Evolutionary conservation across 30 jellyfish, hydroid and myxozoan species (phyloP).

Genomic region (Sanderia malayensis): DNA sequence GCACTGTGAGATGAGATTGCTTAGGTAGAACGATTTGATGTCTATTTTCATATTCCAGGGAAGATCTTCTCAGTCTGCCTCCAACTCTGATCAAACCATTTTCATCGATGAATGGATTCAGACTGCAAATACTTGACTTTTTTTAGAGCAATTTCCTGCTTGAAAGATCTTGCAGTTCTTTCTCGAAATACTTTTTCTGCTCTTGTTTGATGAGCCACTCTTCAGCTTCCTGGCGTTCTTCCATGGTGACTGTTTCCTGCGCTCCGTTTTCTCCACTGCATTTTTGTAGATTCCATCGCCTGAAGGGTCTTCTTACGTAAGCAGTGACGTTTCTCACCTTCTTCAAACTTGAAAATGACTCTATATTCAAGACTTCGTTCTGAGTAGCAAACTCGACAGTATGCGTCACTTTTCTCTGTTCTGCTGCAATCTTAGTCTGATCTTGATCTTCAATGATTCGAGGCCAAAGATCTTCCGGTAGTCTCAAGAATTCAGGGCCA

Average conservation of each 20-base stretch:
- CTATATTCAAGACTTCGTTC: conserved; percentile 18
- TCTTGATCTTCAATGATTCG: conserved; percentile 4
- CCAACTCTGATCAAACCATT: conserved; percentile 53
- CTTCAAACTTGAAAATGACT: conserved; percentile 39
- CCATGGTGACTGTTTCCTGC: conserved; percentile 20
- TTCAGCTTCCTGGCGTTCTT: conserved; percentile 47
- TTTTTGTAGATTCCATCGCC: conserved; percentile 33
- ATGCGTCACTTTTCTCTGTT: conserved; percentile 25
- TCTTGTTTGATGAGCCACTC: conserved; percentile 41
- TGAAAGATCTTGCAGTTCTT: too few relatives aligned
- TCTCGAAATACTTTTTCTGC: conserved; percentile 26
- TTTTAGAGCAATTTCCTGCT: conserved; percentile 30
- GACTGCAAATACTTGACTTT: conserved; percentile 10
- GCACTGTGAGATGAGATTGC: conserved; percentile 11
- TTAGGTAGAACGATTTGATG: conserved; percentile 42
- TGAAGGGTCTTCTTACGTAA: conserved; percentile 35
- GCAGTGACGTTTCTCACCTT: conserved; percentile 27
- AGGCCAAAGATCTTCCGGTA: conserved; percentile 33
- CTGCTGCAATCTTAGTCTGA: conserved; percentile 20
- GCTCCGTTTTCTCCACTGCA: conserved; percentile 12
- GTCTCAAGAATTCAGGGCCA: conserved; percentile 46
- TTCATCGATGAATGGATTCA: conserved; percentile 41
- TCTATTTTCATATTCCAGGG: conserved; percentile 18
- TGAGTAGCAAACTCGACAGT: conserved; percentile 22
- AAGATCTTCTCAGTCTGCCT: conserved; percentile 44